A percentile compares a stretch with the other conserved stretches of the same genome.
Evolutionary conservation across 2,888 invertebrate species (phyloP).

Genomic region (Agrotis ipsilon): DNA sequence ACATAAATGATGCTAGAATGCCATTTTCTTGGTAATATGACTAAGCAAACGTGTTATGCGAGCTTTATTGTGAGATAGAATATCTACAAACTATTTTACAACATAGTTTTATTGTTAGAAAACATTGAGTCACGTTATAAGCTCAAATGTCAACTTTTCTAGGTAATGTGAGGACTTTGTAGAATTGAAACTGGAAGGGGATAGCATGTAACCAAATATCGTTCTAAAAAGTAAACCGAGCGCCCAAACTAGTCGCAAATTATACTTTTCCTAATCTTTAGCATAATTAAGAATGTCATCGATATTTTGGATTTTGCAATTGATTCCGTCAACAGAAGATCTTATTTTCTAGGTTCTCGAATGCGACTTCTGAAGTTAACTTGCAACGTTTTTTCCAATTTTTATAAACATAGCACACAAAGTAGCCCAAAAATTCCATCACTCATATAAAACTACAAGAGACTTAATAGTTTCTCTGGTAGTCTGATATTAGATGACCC

Average conservation of each 20-base stretch:
- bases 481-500: neutral
- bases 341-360: neutral
- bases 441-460: conserved; percentile 24
- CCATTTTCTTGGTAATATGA: conserved; percentile 67
- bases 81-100: conserved; percentile 45
- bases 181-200: conserved; percentile 12
- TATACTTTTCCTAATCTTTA: too few relatives aligned
- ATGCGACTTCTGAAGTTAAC: too few relatives aligned
- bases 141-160: conserved; percentile 35
- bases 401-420: neutral
- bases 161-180: conserved; percentile 19
- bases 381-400: neutral
- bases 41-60: conserved; percentile 63
- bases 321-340: too few relatives aligned
- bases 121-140: conserved; percentile 49
- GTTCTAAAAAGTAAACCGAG: neutral
- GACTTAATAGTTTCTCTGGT: conserved; percentile 7
- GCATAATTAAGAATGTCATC: neutral
- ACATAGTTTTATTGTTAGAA: conserved; percentile 54
- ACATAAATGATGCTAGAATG: conserved; percentile 65
- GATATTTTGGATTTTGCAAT: too few relatives aligned
- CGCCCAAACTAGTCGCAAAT: neutral
- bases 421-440: conserved; percentile 26
- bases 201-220: neutral
- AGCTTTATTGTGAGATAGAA: conserved; percentile 52